Evolutionary conservation across 2,113 vertebrate genomes (phyloP).

Genomic region (Boleophthalmus pectinirostris): DNA sequence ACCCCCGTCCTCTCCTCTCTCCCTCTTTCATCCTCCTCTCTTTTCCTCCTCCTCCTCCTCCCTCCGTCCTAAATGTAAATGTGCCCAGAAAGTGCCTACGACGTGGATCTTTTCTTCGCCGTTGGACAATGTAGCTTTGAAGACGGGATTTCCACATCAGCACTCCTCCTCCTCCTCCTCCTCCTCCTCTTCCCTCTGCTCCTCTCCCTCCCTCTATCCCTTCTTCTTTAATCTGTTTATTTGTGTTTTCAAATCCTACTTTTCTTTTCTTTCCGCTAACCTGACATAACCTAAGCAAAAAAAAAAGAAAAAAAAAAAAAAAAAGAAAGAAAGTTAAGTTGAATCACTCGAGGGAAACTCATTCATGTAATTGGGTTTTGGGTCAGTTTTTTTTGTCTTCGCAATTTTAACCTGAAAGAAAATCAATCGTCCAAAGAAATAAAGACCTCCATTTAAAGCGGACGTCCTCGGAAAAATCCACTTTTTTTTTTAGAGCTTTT

Average conservation of each 20-base stretch:
- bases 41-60: background rate
- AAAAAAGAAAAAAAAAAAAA: too few species aligned
- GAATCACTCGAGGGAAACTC: too few species aligned
- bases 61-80: conserved; percentile 8
- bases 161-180: background rate
- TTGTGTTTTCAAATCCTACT: background rate
- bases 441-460: too few species aligned
- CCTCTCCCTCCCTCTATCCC: background rate
- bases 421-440: too few species aligned
- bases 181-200: background rate
- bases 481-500: too few species aligned
- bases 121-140: conserved; percentile 5
- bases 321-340: too few species aligned
- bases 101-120: conserved; percentile 4
- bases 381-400: too few species aligned
- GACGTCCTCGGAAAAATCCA: too few species aligned
- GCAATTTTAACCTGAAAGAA: too few species aligned
- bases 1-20: background rate
- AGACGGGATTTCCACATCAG: conserved; percentile 3
- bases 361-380: too few species aligned
- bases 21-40: background rate
- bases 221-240: background rate
- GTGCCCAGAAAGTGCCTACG: conserved; percentile 5
- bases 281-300: background rate
- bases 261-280: background rate